These are phyloP conservation scores for Dromas ardeola DNA, from an alignment of 2,113 vertebrate species.

Conservation along the genomic window DNA sequence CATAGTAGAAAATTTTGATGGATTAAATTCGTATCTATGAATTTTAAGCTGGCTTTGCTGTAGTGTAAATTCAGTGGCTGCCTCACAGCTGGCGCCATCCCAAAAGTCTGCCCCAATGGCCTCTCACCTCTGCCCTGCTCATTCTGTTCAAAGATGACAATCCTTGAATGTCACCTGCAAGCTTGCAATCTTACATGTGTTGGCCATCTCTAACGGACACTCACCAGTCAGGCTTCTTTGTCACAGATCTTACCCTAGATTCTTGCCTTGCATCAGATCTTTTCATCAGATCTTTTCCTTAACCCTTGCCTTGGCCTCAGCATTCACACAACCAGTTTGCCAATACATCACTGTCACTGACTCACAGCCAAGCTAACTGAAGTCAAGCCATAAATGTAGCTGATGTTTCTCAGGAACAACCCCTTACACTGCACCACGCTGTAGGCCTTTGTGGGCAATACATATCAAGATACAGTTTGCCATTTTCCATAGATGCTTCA, in stretches of 20 bases:
- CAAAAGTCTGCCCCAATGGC: not conserved
- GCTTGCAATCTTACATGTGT: not conserved
- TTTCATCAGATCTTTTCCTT: not conserved
- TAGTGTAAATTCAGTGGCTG: not conserved
- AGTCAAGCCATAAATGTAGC: not conserved
- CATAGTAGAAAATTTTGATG: not conserved
- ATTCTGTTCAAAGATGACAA: not conserved
- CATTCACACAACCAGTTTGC: not conserved
- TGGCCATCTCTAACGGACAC: not conserved
- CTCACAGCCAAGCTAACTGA: not conserved
- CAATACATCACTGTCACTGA: not conserved
- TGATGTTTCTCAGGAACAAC: not conserved
- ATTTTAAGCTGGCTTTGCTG: not conserved
- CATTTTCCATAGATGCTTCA: not conserved
- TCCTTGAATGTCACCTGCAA: not conserved
- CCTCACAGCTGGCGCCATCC: not conserved
- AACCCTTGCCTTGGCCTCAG: not conserved
- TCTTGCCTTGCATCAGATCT: not conserved
- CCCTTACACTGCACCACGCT: accelerated
- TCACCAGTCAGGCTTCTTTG: not conserved
- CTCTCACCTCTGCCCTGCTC: not conserved
- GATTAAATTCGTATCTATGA: not conserved
- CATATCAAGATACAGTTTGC: not conserved
- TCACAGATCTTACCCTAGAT: not conserved
- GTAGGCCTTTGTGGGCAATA: not conserved